A percentile compares a stretch with the other conserved stretches of the same genome.
Conservation (phyloP, 2,797 vertebrate species). For the Sylvilagus floridanus region DNA sequence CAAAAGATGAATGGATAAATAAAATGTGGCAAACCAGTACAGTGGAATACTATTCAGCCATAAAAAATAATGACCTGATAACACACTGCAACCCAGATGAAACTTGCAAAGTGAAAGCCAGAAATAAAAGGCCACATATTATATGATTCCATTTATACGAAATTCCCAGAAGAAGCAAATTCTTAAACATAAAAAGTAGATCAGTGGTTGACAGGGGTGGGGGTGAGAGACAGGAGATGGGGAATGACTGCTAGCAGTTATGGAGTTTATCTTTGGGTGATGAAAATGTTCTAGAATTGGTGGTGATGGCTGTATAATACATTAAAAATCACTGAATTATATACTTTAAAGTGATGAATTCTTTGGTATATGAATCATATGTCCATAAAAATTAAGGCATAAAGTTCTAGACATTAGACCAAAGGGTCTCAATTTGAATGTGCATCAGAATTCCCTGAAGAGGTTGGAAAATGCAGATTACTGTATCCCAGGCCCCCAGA, state of each 20-base stretch:
- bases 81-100: neutral
- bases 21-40: neutral
- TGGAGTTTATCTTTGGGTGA: neutral
- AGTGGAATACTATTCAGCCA: neutral
- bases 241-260: neutral
- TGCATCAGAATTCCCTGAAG: neutral
- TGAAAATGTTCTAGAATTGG: neutral
- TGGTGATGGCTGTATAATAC: neutral
- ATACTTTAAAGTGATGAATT: neutral
- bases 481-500: neutral
- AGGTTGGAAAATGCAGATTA: neutral
- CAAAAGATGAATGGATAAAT: neutral
- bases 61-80: neutral
- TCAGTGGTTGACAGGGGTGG: neutral
- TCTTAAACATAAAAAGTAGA: neutral
- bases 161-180: neutral
- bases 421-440: neutral
- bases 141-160: neutral
- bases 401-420: neutral
- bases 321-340: neutral
- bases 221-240: neutral
- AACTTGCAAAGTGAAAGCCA: neutral
- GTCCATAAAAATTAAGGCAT: neutral
- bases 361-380: neutral
- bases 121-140: neutral